Percentiles rank a stretch among this genome's conserved stretches.
These are phyloP conservation scores for Jacana jacana DNA, from an alignment of 2,113 vertebrate species.

Conservation along the genomic window DNA sequence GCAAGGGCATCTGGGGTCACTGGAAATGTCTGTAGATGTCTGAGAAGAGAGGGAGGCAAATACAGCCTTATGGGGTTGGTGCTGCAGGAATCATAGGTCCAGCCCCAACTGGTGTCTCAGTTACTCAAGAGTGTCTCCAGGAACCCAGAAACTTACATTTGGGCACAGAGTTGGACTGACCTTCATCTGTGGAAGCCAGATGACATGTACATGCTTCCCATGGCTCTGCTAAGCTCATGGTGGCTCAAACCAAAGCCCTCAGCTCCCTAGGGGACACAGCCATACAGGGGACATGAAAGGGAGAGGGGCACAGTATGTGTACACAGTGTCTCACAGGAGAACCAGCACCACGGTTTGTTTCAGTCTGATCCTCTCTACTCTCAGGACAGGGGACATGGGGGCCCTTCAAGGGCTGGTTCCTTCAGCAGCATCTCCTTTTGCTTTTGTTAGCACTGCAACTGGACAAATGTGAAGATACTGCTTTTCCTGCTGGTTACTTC, in stretches of 20 bases:
- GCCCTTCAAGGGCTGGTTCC: not conserved
- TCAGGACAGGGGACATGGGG: not conserved
- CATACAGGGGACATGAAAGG: not conserved
- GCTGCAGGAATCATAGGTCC: not conserved
- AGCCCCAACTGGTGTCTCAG: not conserved
- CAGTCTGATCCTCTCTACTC: not conserved
- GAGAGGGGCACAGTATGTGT: not conserved
- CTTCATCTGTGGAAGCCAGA: not conserved
- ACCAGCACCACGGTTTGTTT: not conserved
- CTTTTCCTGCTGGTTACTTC: not conserved
- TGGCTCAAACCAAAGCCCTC: not conserved
- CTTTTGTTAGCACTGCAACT: fast-evolving
- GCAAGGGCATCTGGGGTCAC: not conserved
- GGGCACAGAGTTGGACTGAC: not conserved
- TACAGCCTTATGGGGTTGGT: not conserved
- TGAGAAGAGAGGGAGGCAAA: not conserved
- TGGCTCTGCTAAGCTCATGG: not conserved
- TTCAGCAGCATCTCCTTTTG: not conserved
- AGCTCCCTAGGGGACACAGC: not conserved
- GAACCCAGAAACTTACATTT: not conserved
- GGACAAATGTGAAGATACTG: not conserved
- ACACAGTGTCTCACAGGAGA: not conserved
- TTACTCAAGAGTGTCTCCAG: not conserved
- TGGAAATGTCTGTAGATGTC: not conserved
- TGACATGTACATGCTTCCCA: not conserved